Percentiles rank a stretch among this genome's conserved stretches.
Conservation (phyloP, 2,113 vertebrate genomes). For the Malurus alboscapulatus region DNA sequence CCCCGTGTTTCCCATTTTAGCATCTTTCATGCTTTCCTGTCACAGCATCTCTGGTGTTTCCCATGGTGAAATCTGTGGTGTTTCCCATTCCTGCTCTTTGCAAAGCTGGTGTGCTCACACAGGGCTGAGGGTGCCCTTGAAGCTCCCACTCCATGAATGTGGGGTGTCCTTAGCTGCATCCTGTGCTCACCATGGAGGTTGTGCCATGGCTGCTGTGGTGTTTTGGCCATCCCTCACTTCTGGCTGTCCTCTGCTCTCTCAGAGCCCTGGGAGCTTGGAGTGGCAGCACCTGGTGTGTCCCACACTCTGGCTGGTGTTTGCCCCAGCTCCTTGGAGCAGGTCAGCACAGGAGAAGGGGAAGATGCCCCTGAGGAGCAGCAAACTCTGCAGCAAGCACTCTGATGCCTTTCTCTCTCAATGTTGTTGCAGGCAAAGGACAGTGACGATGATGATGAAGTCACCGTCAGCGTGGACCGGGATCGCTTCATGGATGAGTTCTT, state of each 20-base stretch:
- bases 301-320: fast-evolving
- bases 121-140: background rate
- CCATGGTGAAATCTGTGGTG: background rate
- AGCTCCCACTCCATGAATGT: background rate
- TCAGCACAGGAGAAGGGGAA: background rate
- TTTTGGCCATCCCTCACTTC: background rate
- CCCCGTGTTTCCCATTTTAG: too few species aligned
- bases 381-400: background rate
- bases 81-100: background rate
- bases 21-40: background rate
- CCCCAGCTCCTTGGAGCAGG: background rate
- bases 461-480: slow-evolving; percentile 80
- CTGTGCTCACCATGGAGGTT: fast-evolving
- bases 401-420: background rate
- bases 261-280: background rate
- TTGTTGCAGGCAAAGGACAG: slow-evolving; percentile 79
- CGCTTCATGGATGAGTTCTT: slow-evolving; percentile 87
- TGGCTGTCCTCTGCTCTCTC: background rate
- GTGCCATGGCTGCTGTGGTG: fast-evolving
- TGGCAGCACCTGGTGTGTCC: fast-evolving
- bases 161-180: background rate
- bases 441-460: slow-evolving; percentile 82
- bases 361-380: background rate
- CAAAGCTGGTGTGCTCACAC: background rate
- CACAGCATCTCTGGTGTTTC: background rate